Percentiles rank a stretch among this genome's conserved stretches.
These are phyloP conservation scores for Gopherus flavomarginatus DNA, from an alignment of 2,113 vertebrate species.

Conservation along the genomic window DNA sequence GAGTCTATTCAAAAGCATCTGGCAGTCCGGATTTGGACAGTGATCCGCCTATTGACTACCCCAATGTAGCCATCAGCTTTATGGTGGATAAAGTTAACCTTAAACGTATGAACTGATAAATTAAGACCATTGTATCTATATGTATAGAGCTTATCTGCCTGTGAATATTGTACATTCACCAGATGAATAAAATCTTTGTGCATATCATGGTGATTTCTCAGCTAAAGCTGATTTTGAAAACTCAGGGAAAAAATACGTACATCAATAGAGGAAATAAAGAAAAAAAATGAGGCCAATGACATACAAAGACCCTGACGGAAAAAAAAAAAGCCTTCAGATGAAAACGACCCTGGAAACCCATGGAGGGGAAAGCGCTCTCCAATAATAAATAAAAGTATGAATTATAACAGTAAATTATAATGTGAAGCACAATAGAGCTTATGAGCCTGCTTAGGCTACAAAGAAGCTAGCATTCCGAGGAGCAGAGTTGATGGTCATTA, in stretches of 20 bases:
- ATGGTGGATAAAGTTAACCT: not conserved
- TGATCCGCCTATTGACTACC: no score
- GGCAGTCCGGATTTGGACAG: no score
- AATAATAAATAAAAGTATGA: slow-evolving; percentile 67
- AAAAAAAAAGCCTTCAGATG: slow-evolving; percentile 50
- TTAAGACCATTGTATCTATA: not conserved
- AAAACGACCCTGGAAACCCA: not conserved
- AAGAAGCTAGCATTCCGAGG: not conserved
- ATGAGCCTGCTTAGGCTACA: not conserved
- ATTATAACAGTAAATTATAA: slow-evolving; percentile 60
- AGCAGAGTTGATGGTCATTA: fast-evolving
- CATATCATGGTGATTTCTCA: not conserved
- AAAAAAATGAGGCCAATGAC: slow-evolving; percentile 64
- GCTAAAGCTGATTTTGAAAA: not conserved
- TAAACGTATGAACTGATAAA: not conserved
- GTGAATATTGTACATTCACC: fast-evolving
- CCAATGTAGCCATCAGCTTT: not conserved
- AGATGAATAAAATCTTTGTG: fast-evolving
- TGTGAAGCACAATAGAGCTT: not conserved
- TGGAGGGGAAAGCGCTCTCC: not conserved
- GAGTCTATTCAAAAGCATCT: no score
- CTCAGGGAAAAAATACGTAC: not conserved
- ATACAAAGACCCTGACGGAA: not conserved
- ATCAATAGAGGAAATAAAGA: slow-evolving; percentile 35
- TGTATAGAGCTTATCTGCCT: fast-evolving